Evolutionary conservation across 1,140 invertebrate genomes (phyloP), one percentile per base, ranked within the genome.

Genomic region (Eciton burchellii): DNA sequence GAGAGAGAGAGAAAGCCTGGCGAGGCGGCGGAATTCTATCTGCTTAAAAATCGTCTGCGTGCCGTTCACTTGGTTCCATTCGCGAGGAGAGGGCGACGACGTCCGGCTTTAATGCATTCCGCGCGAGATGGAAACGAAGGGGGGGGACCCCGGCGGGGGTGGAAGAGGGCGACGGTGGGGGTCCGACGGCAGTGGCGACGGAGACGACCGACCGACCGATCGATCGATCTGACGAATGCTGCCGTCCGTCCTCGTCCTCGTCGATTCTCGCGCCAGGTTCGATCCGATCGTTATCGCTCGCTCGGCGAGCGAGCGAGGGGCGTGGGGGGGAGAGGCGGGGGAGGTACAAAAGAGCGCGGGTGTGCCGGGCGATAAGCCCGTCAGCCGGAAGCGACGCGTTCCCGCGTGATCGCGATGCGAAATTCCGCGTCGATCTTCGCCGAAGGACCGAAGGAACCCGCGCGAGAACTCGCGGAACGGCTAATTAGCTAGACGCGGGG

Each of bases 11-110:
- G n/a, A n/a, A n/a, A n/a, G 43, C 35, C 12, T 47, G 29, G 60
- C 29, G 35, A 35, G 35, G 82, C 74, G 83, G 83, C 43, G 87
- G 83, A 85, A 89, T 84, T 82, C 83, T 92, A 92, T 92, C 91
- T 85, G 84, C 62, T 84, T 71, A 83, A 86, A 88, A 88, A 92
- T 92, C 91, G 90, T 92, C 90, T 91, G 86, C 86, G 87, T 85
- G 84, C 86, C 83, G 87, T 72, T 87, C 77, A 85, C 83, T 88
- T 85, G 79, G 86, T 89, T 76, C 84, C 84, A 89, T 89, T 89
- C 84, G 87, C 88, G 87, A 84, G 84, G 66, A 70, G 63, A 84
- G 87, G 84, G 66, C 29, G 62, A 86, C 84, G 84, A 86, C 87
- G 88, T 89, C 87, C 88, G 88, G 88, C 72, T 88, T 35, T 89